A percentile compares a stretch with the other conserved stretches of the same genome.
Evolutionary conservation across 2,888 invertebrate genomes (phyloP).

Genomic region (Leptinotarsa haldemani): DNA sequence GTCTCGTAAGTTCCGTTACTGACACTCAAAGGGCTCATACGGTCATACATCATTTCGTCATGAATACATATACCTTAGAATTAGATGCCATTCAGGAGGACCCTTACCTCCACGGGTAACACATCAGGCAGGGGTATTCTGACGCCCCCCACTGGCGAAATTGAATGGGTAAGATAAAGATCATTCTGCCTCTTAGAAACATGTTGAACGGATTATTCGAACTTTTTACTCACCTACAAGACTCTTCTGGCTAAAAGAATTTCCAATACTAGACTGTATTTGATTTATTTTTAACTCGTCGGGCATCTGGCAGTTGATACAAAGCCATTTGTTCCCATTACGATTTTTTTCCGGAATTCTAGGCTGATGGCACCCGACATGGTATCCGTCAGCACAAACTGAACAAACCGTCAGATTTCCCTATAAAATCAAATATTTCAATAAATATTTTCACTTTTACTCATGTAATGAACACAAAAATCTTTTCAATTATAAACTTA

Average conservation of each 20-base stretch:
- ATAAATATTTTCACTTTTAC: background rate
- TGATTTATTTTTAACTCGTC: conserved; percentile 62
- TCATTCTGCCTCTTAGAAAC: too few species aligned
- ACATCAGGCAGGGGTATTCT: too few species aligned
- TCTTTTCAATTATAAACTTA: conserved; percentile 65
- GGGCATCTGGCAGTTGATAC: conserved; percentile 72
- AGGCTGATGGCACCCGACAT: conserved; percentile 83
- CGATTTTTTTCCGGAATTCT: conserved; percentile 71
- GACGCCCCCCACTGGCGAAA: too few species aligned
- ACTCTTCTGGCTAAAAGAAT: conserved; percentile 48
- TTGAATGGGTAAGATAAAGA: too few species aligned
- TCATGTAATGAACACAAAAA: background rate
- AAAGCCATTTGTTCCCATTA: conserved; percentile 77
- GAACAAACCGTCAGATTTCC: conserved; percentile 68
- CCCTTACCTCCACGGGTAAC: too few species aligned
- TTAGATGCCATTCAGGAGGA: too few species aligned
- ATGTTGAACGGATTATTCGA: background rate
- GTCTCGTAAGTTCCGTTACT: too few species aligned
- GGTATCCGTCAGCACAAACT: conserved; percentile 87
- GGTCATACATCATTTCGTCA: too few species aligned
- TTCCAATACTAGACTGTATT: conserved; percentile 62
- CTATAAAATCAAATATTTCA: conserved; percentile 47
- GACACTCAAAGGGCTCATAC: too few species aligned
- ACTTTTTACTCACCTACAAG: conserved; percentile 40
- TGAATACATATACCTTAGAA: too few species aligned